Base-by-base conservation (phyloP, 2,888 invertebrate genomes). In the Tetragnatha montana region DNA sequence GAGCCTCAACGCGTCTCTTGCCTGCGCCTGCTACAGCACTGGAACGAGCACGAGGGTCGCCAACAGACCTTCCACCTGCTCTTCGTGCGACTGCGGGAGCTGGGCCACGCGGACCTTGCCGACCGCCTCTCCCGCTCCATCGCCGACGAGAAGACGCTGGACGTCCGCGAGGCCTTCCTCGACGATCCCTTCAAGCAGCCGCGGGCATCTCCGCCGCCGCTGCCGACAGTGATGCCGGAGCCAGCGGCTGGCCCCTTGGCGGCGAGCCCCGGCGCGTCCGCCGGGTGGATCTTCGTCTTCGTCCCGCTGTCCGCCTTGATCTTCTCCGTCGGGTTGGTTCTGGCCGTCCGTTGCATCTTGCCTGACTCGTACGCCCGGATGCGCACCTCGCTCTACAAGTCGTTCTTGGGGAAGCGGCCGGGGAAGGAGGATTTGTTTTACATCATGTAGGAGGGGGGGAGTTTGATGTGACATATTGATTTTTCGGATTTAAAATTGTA, bases 31-130 rank as follows among this genome's bases (percentile, higher is more conserved):
- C 74, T 91, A 0, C 83, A 90, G n/a, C 88, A 91, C 60, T 91
- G 91, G 91, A 89, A 91, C 78, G 88, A 84, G 0, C 91, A 91
- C 35, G 89, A 91, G 74, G 90, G 88, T 7, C 87, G 79, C 35
- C 47, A 51, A 1, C 51, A 88, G 14, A 75, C 89, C 4, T 89
- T 87, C 68, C 91, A 91, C 17, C 81, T 74, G n/a, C 68, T 91
- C 21, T 87, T 75, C 0, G 22, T 85, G 4, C 21, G 91, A 12
- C 51, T 91, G 12, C 68, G 69, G 49, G 89, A 91, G 50, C 80
- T 90, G 14, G 91, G 91, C 6, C 83, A 69, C 4, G 22, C 68
- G 10, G 85, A 91, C 21, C 19, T 91, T 14, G 91, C 91, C 3
- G 79, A 89, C 35, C 73, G 76, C 10, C 74, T 91, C 6, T 84